Base-by-base conservation (phyloP, 2,888 invertebrate species). In the Disparrhopalites patrizii region DNA sequence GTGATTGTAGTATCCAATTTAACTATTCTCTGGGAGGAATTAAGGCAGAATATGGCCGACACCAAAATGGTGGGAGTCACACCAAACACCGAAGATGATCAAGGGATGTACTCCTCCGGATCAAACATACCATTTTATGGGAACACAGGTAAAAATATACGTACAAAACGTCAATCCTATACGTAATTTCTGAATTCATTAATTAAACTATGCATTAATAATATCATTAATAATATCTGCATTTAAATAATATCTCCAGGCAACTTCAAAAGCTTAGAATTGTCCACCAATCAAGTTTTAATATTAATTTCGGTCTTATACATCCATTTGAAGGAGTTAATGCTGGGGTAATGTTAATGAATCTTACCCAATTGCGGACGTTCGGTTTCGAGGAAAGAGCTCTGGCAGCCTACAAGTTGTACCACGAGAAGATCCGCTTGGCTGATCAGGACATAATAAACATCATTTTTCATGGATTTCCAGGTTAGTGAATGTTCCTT, bases 341-440 rank as follows among this genome's bases (percentile, higher is more conserved):
- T 81, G 95, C 96, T 1, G 97, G 96, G 38, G 94, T 97, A 0
- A 96, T 97, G 95, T 80, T 97, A 58, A 97, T 97, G 96, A 95
- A 97, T 80, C 23, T 67, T 20, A 67, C 94, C 0, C 84, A 91
- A 76, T 91, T 97, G 90, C 82, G 95, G 68, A 80, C 83, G 28
- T 91, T 93, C 76, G 84, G 87, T 28, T 96, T 96, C 94, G 86
- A 87, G 67, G 85, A 88, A 68, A 89, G 90, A 78, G 86, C 95
- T 30, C 83, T 89, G 70, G 90, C 91, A 2, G 89, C 93, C 74
- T 90, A 91, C 80, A 85, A 88, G 72, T 87, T 90, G 78, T 96
- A 91, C 81, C 89, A 88, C 77, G 79, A 88, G 15, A 86, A 90
- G 76, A 91, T 96, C 68, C 93, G 93, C 0, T 97, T 93, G 93